Evolutionary conservation across 37 sponge, comb jelly and placozoan species (phyloP).

Genomic region (Petrosia ficiformis): DNA sequence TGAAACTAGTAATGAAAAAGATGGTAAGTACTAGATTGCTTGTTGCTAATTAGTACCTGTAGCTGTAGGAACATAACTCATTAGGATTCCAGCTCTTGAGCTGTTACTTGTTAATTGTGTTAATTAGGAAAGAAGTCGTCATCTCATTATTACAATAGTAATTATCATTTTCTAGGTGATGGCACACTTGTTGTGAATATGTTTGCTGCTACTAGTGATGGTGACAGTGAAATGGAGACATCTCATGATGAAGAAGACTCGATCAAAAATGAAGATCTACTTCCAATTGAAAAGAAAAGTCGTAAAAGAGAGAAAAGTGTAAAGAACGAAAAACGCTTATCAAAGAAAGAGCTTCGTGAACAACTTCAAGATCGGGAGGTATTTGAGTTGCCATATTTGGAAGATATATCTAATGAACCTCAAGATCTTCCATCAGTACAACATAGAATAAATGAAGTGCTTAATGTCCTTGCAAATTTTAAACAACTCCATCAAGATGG

Average conservation of each 20-base stretch:
- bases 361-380: slow-evolving; percentile 40
- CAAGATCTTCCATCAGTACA: slow-evolving; percentile 37
- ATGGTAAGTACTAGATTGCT: too few species aligned
- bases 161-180: too few species aligned
- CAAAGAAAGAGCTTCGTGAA: slow-evolving; percentile 11
- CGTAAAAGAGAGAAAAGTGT: not conserved
- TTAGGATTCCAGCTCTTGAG: too few species aligned
- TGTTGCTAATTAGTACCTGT: too few species aligned
- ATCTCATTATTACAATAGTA: too few species aligned
- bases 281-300: not conserved
- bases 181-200: too few species aligned
- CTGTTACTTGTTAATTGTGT: too few species aligned
- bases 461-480: slow-evolving; percentile 84
- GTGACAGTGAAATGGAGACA: not conserved
- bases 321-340: slow-evolving; percentile 14
- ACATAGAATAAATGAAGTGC: slow-evolving; percentile 67
- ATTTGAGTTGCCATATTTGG: slow-evolving; percentile 72
- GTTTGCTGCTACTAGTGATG: too few species aligned
- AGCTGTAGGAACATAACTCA: too few species aligned
- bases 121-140: too few species aligned
- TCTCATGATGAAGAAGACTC: slow-evolving; percentile 18
- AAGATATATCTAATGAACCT: slow-evolving; percentile 47
- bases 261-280: slow-evolving; percentile 2
- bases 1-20: too few species aligned
- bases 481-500: slow-evolving; percentile 73